These are phyloP conservation scores for Scophthalmus maximus DNA, from an alignment of 2,113 vertebrate species.

Conservation along the genomic window DNA sequence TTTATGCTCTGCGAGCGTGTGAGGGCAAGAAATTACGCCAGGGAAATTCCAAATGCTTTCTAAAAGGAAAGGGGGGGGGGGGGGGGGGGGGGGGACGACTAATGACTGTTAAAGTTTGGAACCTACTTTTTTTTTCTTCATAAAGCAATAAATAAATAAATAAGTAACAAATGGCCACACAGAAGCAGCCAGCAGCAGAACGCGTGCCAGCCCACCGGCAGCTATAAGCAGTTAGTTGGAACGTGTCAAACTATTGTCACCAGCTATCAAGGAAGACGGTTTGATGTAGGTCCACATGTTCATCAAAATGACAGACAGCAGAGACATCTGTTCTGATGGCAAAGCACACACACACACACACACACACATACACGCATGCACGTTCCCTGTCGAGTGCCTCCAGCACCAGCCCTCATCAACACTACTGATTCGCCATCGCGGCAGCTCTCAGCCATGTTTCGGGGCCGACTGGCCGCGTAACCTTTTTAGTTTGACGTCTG, in stretches of 20 bases:
- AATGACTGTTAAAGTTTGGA: slow-evolving; percentile 62
- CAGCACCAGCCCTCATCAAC: slow-evolving; percentile 55
- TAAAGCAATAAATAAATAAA: no score
- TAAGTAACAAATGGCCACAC: neutral
- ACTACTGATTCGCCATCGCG: slow-evolving; percentile 45
- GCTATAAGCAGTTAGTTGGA: slow-evolving; percentile 37
- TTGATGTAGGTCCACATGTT: slow-evolving; percentile 33
- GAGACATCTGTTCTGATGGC: slow-evolving; percentile 27
- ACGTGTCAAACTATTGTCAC: slow-evolving; percentile 56
- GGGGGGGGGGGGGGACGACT: slow-evolving; percentile 1
- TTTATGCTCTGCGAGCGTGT: slow-evolving; percentile 51
- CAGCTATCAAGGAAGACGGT: slow-evolving; percentile 35
- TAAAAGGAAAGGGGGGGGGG: slow-evolving; percentile 1
- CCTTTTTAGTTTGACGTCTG: slow-evolving; percentile 58
- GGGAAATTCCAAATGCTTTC: slow-evolving; percentile 63
- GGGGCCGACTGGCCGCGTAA: slow-evolving; percentile 59
- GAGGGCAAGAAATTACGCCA: slow-evolving; percentile 43
- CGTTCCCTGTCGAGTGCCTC: slow-evolving; percentile 1
- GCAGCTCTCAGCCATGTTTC: slow-evolving; percentile 50
- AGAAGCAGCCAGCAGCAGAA: slow-evolving; percentile 4
- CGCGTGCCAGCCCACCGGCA: neutral
- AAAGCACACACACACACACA: slow-evolving; percentile 41
- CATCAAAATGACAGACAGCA: slow-evolving; percentile 57
- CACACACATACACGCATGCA: slow-evolving; percentile 10
- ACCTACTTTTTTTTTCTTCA: slow-evolving; percentile 43